Evolutionary conservation across 2,113 vertebrate genomes (phyloP).

Genomic region (Pachyramphus minor): DNA sequence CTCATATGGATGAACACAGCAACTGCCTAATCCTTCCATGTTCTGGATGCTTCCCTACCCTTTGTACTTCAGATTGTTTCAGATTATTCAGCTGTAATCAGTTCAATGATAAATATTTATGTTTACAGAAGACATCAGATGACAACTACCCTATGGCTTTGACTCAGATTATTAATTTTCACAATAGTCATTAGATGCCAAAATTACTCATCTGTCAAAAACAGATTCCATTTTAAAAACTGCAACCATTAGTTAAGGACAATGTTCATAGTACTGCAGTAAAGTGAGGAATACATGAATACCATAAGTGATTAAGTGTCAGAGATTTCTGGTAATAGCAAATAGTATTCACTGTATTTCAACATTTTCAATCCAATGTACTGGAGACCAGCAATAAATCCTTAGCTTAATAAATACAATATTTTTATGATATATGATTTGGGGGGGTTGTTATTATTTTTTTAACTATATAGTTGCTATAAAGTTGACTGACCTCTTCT

Average conservation of each 20-base stretch:
- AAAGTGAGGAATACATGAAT: not conserved
- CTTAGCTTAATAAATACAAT: not conserved
- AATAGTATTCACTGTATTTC: not conserved
- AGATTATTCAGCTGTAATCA: slow-evolving; percentile 2
- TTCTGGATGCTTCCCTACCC: not conserved
- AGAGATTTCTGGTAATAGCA: not conserved
- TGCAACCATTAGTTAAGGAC: slow-evolving; percentile 35
- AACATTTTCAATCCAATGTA: not conserved
- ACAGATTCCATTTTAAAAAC: slow-evolving; percentile 31
- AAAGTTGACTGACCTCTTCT: not conserved
- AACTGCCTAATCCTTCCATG: not conserved
- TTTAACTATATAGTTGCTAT: not conserved
- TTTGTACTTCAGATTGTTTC: not conserved
- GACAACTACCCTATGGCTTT: slow-evolving; percentile 32
- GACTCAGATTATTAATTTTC: slow-evolving; percentile 44
- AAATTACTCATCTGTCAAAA: slow-evolving; percentile 59
- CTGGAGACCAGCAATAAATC: not conserved
- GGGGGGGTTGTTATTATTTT: not conserved
- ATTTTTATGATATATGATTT: not conserved
- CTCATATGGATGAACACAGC: not conserved
- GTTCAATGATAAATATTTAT: slow-evolving; percentile 59
- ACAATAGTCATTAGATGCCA: slow-evolving; percentile 45
- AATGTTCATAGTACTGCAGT: slow-evolving; percentile 6
- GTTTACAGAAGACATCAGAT: not conserved
- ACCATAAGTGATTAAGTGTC: not conserved